A percentile compares a stretch with the other conserved stretches of the same genome.
phyloP scores from a whole-genome alignment of 1,140 invertebrate species.

The Micrasema longulum region DNA sequence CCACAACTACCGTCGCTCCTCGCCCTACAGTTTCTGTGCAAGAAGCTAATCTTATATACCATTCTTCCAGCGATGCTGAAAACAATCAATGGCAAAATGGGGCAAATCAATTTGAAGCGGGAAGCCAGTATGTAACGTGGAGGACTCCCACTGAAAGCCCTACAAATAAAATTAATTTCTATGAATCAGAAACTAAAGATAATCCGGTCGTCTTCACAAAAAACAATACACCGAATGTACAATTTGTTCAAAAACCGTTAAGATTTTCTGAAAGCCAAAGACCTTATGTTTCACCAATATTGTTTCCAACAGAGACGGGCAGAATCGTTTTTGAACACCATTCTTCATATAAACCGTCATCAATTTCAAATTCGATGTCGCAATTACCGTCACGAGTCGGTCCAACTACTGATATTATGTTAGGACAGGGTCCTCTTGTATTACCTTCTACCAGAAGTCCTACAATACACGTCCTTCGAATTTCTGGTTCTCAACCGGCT shows the following conservation, averaged over 20 bases:
- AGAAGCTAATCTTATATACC: constrained; percentile 74
- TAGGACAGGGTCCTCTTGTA: constrained; percentile 39
- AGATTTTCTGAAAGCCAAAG: constrained; percentile 13
- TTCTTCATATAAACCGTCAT: constrained; percentile 40
- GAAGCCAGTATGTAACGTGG: constrained; percentile 59
- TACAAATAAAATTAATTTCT: constrained; percentile 50
- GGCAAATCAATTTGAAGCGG: constrained; percentile 57
- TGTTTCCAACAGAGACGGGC: constrained; percentile 50
- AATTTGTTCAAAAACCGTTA: constrained; percentile 12
- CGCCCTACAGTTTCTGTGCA: constrained; percentile 65
- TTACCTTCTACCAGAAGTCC: constrained; percentile 39
- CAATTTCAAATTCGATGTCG: background rate
- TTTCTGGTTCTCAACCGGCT: constrained; percentile 47
- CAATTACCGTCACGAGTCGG: background rate
- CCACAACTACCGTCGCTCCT: constrained; percentile 55
- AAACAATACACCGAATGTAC: constrained; percentile 32
- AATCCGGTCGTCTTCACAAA: constrained; percentile 57
- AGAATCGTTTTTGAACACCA: constrained; percentile 53
- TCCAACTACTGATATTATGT: constrained; percentile 20
- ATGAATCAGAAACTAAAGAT: constrained; percentile 60
- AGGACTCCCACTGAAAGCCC: constrained; percentile 56
- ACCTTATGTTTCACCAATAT: constrained; percentile 36
- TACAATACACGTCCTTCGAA: constrained; percentile 50
- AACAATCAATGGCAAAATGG: constrained; percentile 61
- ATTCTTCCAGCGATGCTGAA: constrained; percentile 67